These are phyloP conservation scores for Nephrotoma guestfalica DNA, from an alignment of 2,888 invertebrate genomes.

Conservation along the genomic window DNA sequence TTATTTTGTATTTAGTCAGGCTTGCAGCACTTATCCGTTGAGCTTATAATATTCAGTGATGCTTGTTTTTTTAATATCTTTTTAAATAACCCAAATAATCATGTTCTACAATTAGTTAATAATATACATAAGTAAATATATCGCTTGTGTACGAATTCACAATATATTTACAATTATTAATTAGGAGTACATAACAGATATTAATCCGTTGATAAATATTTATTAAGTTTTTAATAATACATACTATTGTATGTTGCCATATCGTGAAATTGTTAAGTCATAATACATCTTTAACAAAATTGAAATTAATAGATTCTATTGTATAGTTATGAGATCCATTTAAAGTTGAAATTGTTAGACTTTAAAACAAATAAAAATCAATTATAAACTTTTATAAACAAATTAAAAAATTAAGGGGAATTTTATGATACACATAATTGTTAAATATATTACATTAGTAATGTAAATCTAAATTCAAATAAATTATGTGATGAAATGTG, in stretches of 20 bases:
- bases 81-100: background rate
- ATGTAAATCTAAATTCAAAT: background rate
- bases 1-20: too few relatives aligned
- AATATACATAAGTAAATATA: background rate
- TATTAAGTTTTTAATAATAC: background rate
- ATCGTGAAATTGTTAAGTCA: background rate
- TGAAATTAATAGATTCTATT: background rate
- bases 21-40: too few relatives aligned
- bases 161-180: background rate
- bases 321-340: background rate
- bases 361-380: background rate
- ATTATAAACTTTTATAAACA: background rate
- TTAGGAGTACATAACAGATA: background rate
- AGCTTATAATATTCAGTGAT: too few relatives aligned
- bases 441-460: background rate
- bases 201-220: background rate
- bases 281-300: background rate
- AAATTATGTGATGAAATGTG: background rate
- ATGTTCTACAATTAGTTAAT: background rate
- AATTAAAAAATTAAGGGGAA: background rate
- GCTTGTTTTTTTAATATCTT: background rate
- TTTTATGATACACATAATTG: background rate
- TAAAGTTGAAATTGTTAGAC: background rate
- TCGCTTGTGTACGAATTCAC: background rate
- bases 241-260: background rate